Conservation (phyloP, 2,888 invertebrate species). For the Synanthedon vespiformis region DNA sequence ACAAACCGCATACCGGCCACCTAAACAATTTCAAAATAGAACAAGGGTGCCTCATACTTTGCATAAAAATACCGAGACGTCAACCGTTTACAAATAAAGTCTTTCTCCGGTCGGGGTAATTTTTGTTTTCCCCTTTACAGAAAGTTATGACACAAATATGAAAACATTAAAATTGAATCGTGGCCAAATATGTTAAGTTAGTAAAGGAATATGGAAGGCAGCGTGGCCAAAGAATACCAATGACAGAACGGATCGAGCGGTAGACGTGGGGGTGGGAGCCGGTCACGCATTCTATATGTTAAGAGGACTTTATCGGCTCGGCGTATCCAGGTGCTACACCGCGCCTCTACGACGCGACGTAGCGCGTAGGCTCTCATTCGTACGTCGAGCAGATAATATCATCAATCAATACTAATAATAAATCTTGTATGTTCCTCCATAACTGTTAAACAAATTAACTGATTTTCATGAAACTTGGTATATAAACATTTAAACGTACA, state of each 20-base stretch:
- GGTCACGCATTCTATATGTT: background rate
- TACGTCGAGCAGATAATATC: background rate
- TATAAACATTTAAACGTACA: no score
- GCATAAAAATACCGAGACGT: slow-evolving; percentile 62
- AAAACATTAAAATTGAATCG: slow-evolving; percentile 64
- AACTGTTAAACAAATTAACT: no score
- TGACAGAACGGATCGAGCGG: slow-evolving; percentile 18
- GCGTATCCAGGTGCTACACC: slow-evolving; percentile 48
- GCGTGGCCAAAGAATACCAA: slow-evolving; percentile 47
- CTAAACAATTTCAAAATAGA: slow-evolving; percentile 59
- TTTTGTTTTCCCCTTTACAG: slow-evolving; percentile 54
- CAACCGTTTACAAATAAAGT: slow-evolving; percentile 64
- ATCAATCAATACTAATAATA: no score
- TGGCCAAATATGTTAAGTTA: slow-evolving; percentile 60
- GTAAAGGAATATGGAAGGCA: slow-evolving; percentile 38
- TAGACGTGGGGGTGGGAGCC: slow-evolving; percentile 3
- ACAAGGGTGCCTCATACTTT: slow-evolving; percentile 45
- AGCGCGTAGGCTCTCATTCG: background rate
- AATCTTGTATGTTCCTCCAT: no score
- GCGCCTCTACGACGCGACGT: slow-evolving; percentile 7
- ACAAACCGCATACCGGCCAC: slow-evolving; percentile 43
- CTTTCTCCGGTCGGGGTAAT: slow-evolving; percentile 45
- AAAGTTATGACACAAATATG: slow-evolving; percentile 63
- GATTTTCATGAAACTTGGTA: no score
- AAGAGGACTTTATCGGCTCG: slow-evolving; percentile 19